phyloP scores from a whole-genome alignment of 2,113 vertebrate species.

The Esox niger region DNA sequence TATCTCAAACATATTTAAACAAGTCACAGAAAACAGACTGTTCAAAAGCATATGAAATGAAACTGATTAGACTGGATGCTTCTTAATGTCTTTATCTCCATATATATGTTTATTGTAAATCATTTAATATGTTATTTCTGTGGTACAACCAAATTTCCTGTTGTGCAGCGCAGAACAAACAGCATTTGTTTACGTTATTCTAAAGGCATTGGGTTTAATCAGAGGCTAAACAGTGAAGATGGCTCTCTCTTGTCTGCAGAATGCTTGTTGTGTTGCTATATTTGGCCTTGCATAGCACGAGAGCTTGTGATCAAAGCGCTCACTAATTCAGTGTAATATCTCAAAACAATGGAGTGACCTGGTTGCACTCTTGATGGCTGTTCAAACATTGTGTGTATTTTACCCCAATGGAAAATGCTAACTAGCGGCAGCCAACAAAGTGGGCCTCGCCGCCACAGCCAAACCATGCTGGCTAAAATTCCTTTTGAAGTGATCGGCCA shows the following conservation, averaged over 20 bases:
- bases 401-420: slow-evolving; percentile 89
- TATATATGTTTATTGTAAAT: not conserved
- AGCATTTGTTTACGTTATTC: slow-evolving; percentile 37
- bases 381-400: slow-evolving; percentile 84
- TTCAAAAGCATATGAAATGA: not conserved
- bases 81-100: too few species aligned
- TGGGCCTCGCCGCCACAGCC: slow-evolving; percentile 74
- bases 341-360: slow-evolving; percentile 72
- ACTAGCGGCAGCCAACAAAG: slow-evolving; percentile 83
- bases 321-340: slow-evolving; percentile 75
- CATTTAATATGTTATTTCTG: not conserved
- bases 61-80: not conserved
- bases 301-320: slow-evolving; percentile 75
- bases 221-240: slow-evolving; percentile 51
- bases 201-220: slow-evolving; percentile 52
- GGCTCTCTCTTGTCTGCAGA: slow-evolving; percentile 65
- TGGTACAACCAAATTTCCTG: not conserved
- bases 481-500: slow-evolving; percentile 92
- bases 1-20: not conserved
- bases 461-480: slow-evolving; percentile 82
- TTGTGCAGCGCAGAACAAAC: not conserved
- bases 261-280: slow-evolving; percentile 62
- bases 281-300: slow-evolving; percentile 71
- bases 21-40: not conserved
- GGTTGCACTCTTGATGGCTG: slow-evolving; percentile 76